phyloP scores from a whole-genome alignment of 92 coral and sea anemone genomes.

The Parazoanthus atlanticus region DNA sequence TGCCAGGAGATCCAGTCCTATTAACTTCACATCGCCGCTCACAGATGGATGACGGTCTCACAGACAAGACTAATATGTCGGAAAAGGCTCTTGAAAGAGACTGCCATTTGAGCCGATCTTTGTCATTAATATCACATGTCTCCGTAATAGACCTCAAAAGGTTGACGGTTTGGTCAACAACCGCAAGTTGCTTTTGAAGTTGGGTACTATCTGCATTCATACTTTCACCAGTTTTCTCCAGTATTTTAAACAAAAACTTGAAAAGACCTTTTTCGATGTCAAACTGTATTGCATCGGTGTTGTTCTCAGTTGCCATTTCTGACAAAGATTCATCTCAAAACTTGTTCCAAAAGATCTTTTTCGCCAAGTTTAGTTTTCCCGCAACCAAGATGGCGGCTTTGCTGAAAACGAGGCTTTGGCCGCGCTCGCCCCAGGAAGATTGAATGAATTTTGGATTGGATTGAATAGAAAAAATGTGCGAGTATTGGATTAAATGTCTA shows the following conservation, averaged over 20 bases:
- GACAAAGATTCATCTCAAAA: neutral
- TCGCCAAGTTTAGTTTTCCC: neutral
- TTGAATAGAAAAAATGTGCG: neutral
- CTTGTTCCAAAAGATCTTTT: neutral
- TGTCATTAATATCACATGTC: neutral
- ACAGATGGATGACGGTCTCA: slow-evolving; percentile 42
- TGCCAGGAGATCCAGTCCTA: slow-evolving; percentile 42
- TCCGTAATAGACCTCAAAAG: no score
- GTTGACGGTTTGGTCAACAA: no score
- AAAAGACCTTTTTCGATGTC: slow-evolving; percentile 52
- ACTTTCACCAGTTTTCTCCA: slow-evolving; percentile 41
- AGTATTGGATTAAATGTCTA: neutral
- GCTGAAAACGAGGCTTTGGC: neutral
- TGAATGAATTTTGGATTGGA: no score
- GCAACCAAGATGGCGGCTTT: no score
- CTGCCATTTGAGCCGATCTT: slow-evolving; percentile 11
- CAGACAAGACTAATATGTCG: slow-evolving; percentile 22
- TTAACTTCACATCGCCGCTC: slow-evolving; percentile 26
- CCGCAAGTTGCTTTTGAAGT: slow-evolving; percentile 27
- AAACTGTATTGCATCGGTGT: slow-evolving; percentile 17
- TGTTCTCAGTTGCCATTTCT: neutral
- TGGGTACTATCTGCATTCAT: slow-evolving; percentile 18
- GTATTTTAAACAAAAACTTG: slow-evolving; percentile 41
- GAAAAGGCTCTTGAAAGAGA: slow-evolving; percentile 48
- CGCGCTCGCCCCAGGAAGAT: slow-evolving; percentile 16